Conservation (phyloP, 2,113 vertebrate species). For the Entelurus aequoreus region DNA sequence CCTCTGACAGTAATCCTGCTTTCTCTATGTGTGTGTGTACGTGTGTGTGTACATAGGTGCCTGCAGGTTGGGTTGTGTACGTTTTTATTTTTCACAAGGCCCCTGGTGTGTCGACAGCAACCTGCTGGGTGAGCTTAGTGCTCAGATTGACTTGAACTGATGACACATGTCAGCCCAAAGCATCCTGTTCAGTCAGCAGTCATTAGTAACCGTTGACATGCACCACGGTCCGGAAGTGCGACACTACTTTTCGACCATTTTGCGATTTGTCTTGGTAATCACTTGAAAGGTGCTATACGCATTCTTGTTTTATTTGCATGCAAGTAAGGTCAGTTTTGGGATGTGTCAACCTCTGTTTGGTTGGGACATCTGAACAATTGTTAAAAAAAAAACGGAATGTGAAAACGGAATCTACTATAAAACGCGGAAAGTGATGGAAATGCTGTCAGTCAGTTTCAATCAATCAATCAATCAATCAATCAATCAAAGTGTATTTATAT, state of each 20-base stretch:
- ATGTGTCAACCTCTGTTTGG: no score
- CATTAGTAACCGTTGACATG: slow-evolving; percentile 49
- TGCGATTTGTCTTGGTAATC: background rate
- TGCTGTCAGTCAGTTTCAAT: no score
- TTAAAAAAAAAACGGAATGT: no score
- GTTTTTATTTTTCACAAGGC: background rate
- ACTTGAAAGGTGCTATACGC: background rate
- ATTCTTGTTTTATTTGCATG: background rate
- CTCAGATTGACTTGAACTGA: slow-evolving; percentile 27
- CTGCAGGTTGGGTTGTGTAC: slow-evolving; percentile 18
- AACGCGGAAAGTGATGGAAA: no score
- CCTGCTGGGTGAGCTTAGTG: slow-evolving; percentile 59
- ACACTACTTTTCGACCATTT: slow-evolving; percentile 3
- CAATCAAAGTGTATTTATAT: no score
- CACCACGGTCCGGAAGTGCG: slow-evolving; percentile 38
- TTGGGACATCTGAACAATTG: no score
- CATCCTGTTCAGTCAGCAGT: slow-evolving; percentile 59
- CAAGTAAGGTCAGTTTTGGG: no score
- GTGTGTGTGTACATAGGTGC: slow-evolving; percentile 22
- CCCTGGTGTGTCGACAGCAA: slow-evolving; percentile 56
- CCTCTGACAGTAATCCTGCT: slow-evolving; percentile 69
- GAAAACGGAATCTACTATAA: no score
- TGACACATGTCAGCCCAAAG: slow-evolving; percentile 60
- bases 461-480: no score
- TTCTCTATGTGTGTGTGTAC: slow-evolving; percentile 37